Conservation (phyloP, 92 coral and sea anemone genomes). For the Epizoanthus illoricatus region DNA sequence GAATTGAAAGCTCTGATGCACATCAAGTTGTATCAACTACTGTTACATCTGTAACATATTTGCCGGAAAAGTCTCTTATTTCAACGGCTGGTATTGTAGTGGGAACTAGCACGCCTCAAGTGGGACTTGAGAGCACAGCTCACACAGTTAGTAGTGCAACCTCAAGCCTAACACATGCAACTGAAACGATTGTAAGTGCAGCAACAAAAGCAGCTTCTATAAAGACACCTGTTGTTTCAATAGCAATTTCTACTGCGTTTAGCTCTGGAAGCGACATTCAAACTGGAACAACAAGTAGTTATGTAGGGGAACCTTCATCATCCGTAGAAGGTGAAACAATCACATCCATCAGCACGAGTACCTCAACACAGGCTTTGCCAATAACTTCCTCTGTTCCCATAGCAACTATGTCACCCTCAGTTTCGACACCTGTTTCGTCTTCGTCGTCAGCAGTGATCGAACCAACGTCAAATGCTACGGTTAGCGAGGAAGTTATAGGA, state of each 20-base stretch:
- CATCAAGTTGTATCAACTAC: neutral
- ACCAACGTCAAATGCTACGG: slow-evolving; percentile 11
- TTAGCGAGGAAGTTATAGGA: neutral
- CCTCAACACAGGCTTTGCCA: neutral
- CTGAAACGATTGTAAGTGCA: neutral
- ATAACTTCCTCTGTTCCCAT: neutral
- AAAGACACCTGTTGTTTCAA: neutral
- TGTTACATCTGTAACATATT: neutral
- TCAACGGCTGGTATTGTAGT: neutral
- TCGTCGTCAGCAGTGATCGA: neutral
- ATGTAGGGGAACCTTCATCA: neutral
- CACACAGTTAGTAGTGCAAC: neutral
- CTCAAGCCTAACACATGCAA: neutral
- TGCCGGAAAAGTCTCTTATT: neutral
- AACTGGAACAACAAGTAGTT: neutral
- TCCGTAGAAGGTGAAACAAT: neutral
- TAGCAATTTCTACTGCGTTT: neutral
- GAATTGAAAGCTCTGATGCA: too few species aligned
- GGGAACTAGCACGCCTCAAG: neutral
- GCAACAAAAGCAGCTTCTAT: neutral
- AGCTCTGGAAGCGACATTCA: neutral
- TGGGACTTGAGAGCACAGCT: neutral
- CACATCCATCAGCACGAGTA: neutral
- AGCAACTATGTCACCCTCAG: neutral
- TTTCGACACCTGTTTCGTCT: neutral